Conservation (phyloP, 2,797 vertebrate species). For the Euthynnus affinis region DNA sequence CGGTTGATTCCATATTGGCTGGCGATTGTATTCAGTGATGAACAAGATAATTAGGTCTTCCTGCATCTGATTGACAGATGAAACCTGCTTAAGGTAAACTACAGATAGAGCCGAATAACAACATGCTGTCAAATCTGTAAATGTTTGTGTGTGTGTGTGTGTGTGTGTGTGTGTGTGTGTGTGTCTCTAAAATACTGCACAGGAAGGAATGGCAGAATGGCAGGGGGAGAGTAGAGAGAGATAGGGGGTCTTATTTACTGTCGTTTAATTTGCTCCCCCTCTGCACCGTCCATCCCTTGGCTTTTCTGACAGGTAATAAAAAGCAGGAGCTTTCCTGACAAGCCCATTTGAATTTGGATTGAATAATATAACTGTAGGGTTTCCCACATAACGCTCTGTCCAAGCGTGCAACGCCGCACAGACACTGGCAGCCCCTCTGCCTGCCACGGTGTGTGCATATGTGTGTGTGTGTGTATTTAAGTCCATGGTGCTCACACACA, state of each 20-base stretch:
- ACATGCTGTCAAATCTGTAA: constrained; percentile 71
- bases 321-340: constrained; percentile 78
- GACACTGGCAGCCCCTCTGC: constrained; percentile 39
- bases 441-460: constrained; percentile 29
- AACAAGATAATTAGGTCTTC: constrained; percentile 70
- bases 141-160: constrained; percentile 28
- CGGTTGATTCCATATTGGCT: constrained; percentile 27
- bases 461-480: constrained; percentile 18
- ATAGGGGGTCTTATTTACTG: constrained; percentile 79
- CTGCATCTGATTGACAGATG: constrained; percentile 74
- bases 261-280: constrained; percentile 80
- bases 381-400: constrained; percentile 72
- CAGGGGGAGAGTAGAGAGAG: constrained; percentile 50
- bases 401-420: constrained; percentile 63
- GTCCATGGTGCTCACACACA: neutral
- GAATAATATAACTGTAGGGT: constrained; percentile 82
- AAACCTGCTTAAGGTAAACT: constrained; percentile 67
- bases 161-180: constrained; percentile 46
- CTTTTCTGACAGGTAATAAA: constrained; percentile 84
- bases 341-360: constrained; percentile 85
- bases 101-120: constrained; percentile 68
- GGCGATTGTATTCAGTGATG: constrained; percentile 56
- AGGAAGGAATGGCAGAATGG: constrained; percentile 53
- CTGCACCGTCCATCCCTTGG: constrained; percentile 73
- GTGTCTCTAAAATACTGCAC: constrained; percentile 49